phyloP scores from a whole-genome alignment of 2,888 invertebrate genomes.

The Dynastes grantii region DNA sequence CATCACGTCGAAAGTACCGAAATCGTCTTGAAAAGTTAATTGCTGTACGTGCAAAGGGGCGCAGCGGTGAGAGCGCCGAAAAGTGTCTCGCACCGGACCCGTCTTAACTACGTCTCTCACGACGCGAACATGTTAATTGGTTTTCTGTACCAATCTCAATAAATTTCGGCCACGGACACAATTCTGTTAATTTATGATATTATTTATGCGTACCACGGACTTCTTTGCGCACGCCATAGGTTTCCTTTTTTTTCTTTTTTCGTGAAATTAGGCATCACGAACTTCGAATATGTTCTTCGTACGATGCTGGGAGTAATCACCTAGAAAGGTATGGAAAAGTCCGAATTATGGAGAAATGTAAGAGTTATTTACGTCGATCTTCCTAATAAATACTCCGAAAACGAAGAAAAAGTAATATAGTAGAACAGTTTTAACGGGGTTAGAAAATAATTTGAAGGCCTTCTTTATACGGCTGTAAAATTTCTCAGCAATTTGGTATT shows the following conservation, averaged over 20 bases:
- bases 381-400: no score
- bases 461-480: no score
- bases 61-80: slow-evolving; percentile 24
- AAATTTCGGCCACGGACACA: slow-evolving; percentile 47
- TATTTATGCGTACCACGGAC: slow-evolving; percentile 29
- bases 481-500: no score
- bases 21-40: slow-evolving; percentile 43
- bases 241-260: background rate
- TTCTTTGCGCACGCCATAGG: slow-evolving; percentile 11
- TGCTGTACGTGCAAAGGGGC: slow-evolving; percentile 25
- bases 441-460: no score
- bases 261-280: slow-evolving; percentile 18
- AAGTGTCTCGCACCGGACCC: slow-evolving; percentile 25
- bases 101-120: slow-evolving; percentile 30
- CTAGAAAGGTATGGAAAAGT: no score
- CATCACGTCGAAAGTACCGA: slow-evolving; percentile 37
- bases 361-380: no score
- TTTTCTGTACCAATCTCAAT: slow-evolving; percentile 50
- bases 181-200: slow-evolving; percentile 47
- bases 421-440: no score
- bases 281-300: background rate
- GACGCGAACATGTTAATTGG: slow-evolving; percentile 51
- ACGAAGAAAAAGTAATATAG: no score
- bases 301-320: background rate
- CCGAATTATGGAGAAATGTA: no score